A percentile compares a stretch with the other conserved stretches of the same genome.
Evolutionary conservation across 2,113 vertebrate species (phyloP).

Genomic region (Marmota monax): DNA sequence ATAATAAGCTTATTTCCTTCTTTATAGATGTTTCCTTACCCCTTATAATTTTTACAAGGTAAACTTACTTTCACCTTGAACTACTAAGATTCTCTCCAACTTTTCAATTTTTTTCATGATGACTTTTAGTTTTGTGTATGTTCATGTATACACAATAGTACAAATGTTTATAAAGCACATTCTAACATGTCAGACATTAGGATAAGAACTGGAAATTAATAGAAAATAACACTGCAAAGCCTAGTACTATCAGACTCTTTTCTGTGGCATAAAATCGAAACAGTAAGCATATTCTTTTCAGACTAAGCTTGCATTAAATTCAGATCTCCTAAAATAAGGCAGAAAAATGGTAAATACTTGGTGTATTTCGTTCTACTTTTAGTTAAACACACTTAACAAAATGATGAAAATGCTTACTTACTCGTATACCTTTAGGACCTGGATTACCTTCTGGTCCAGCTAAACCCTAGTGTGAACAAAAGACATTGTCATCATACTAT

Average conservation of each 20-base stretch:
- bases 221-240: background rate
- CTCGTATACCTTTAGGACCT: constrained; percentile 96
- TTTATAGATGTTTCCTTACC: background rate
- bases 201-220: background rate
- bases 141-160: background rate
- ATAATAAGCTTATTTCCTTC: background rate
- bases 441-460: constrained; percentile 96
- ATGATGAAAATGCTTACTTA: constrained; percentile 89
- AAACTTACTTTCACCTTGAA: constrained; percentile 8
- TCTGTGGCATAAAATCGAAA: background rate
- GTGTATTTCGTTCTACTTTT: background rate
- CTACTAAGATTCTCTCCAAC: background rate
- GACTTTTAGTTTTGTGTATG: background rate
- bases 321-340: background rate
- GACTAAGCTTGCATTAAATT: background rate
- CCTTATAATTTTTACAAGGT: background rate
- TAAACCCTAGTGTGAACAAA: constrained; percentile 91
- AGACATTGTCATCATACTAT: constrained; percentile 40
- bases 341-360: background rate
- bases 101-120: background rate
- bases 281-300: constrained; percentile 29
- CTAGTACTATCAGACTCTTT: background rate
- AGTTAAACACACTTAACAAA: constrained; percentile 53
- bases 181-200: background rate
- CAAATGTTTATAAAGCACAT: background rate